These are phyloP conservation scores for Puffinus mauretanicus DNA, from an alignment of 2,113 vertebrate genomes.

Conservation along the genomic window DNA sequence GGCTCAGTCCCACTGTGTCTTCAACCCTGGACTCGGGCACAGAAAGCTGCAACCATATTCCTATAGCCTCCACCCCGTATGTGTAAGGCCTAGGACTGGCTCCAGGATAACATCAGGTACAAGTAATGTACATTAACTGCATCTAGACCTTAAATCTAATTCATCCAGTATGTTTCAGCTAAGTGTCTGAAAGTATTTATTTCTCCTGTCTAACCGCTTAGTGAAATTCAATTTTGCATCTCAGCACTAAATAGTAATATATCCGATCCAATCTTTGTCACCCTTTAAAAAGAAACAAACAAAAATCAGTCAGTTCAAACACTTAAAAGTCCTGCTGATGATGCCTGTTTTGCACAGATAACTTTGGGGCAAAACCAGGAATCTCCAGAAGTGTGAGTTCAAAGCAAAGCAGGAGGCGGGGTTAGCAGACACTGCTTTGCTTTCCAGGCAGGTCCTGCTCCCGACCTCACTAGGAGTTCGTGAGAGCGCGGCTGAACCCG, in stretches of 20 bases:
- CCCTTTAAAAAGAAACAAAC: not conserved
- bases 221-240: not conserved
- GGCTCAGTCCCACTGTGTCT: not conserved
- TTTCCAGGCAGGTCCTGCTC: not conserved
- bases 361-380: not conserved
- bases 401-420: not conserved
- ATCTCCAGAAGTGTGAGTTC: not conserved
- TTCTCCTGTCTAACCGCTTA: not conserved
- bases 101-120: not conserved
- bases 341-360: not conserved
- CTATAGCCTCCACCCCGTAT: fast-evolving
- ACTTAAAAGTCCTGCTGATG: not conserved
- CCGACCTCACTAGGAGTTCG: not conserved
- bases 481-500: fast-evolving
- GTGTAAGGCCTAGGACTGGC: not conserved
- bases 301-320: not conserved
- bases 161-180: not conserved
- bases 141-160: not conserved
- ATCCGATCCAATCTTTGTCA: not conserved
- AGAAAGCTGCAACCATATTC: not conserved
- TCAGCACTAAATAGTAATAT: not conserved
- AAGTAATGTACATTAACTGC: not conserved
- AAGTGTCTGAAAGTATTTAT: not conserved
- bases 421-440: not conserved
- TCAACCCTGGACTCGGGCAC: not conserved